Evolutionary conservation across 2,797 vertebrate species (phyloP).

Genomic region (Sebastolobus altivelis): DNA sequence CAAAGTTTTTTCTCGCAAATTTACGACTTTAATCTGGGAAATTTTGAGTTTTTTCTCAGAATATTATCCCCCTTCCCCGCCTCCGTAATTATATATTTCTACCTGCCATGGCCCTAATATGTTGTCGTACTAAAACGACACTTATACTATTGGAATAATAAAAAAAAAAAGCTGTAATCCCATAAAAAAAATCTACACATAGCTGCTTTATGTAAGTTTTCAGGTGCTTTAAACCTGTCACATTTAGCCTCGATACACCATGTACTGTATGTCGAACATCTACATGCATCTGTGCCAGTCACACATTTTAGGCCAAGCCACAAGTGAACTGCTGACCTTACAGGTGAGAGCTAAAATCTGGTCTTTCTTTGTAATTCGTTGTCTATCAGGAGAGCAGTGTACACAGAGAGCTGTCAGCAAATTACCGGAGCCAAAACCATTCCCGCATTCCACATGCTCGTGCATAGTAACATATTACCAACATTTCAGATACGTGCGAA

Average conservation of each 20-base stretch:
- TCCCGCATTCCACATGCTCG: slow-evolving; percentile 76
- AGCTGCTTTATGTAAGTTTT: background rate
- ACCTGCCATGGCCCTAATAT: too few relatives aligned
- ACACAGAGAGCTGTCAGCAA: slow-evolving; percentile 63
- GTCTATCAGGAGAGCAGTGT: slow-evolving; percentile 42
- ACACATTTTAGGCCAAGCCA: slow-evolving; percentile 25
- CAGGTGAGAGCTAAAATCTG: slow-evolving; percentile 56
- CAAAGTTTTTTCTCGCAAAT: too few relatives aligned
- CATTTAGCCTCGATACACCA: background rate
- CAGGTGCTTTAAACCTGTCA: background rate
- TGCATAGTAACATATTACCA: slow-evolving; percentile 70
- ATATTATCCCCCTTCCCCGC: too few relatives aligned
- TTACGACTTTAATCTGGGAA: too few relatives aligned
- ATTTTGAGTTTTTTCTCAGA: too few relatives aligned
- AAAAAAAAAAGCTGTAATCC: background rate
- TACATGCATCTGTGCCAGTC: slow-evolving; percentile 13
- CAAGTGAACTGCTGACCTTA: slow-evolving; percentile 68
- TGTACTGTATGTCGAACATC: background rate
- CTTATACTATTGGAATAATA: background rate
- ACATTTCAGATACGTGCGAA: slow-evolving; percentile 72
- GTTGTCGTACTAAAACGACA: background rate
- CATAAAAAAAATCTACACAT: too few relatives aligned
- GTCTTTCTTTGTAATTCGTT: slow-evolving; percentile 37
- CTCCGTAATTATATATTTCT: too few relatives aligned
- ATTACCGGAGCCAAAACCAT: slow-evolving; percentile 69